These are phyloP conservation scores for Xestia xanthographa DNA, from an alignment of 2,888 invertebrate genomes.

Conservation along the genomic window DNA sequence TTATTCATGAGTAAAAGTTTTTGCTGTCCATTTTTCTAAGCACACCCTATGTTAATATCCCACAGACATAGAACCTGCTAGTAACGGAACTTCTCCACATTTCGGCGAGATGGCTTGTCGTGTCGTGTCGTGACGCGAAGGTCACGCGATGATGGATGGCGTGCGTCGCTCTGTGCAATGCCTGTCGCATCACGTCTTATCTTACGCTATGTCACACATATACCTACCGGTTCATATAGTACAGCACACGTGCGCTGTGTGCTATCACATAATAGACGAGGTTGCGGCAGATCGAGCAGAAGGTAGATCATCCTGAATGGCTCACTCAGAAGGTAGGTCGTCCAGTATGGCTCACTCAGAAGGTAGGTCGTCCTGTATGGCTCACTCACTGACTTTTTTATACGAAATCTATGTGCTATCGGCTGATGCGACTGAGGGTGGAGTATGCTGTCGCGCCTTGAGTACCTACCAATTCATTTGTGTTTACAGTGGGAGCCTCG, in stretches of 20 bases:
- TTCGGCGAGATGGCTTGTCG: too few species aligned
- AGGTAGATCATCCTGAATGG: too few species aligned
- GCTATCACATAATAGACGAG: background rate
- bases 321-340: background rate
- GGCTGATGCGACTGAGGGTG: background rate
- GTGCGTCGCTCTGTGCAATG: constrained; percentile 8
- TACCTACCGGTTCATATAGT: background rate
- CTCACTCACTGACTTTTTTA: background rate
- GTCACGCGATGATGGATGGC: constrained; percentile 39
- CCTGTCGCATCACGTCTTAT: background rate
- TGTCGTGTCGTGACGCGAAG: constrained; percentile 20
- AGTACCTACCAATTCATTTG: background rate
- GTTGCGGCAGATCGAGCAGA: background rate
- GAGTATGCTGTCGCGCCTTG: background rate
- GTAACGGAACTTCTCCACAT: constrained; percentile 10
- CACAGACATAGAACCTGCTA: background rate
- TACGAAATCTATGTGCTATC: background rate
- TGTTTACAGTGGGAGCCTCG: background rate
- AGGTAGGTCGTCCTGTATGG: too few species aligned
- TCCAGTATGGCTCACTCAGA: too few species aligned
- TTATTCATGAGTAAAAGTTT: background rate
- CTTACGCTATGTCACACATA: background rate
- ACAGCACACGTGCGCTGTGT: too few species aligned
- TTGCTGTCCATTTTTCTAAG: background rate
- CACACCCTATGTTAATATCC: too few species aligned